A percentile compares a stretch with the other conserved stretches of the same genome.
phyloP scores from a whole-genome alignment of 2,113 vertebrate genomes.

The Odontophorus gujanensis region DNA sequence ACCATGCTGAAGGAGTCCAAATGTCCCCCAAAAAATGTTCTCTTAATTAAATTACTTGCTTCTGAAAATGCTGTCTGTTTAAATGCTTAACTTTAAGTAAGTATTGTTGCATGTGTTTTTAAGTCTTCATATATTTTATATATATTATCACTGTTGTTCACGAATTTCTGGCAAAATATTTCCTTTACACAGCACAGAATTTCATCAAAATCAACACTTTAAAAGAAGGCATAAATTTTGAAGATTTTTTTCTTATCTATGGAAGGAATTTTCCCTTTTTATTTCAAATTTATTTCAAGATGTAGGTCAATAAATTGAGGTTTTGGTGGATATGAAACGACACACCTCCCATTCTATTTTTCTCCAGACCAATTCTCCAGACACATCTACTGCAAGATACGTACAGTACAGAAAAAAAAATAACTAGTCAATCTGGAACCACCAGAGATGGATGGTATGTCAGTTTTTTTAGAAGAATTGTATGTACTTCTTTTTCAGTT shows the following conservation, averaged over 20 bases:
- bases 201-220: background rate
- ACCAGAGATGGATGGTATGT: background rate
- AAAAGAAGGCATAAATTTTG: background rate
- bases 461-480: background rate
- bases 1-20: background rate
- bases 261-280: background rate
- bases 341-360: accelerated
- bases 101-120: background rate
- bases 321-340: background rate
- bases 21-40: background rate
- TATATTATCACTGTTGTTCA: background rate
- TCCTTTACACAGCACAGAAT: background rate
- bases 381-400: background rate
- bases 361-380: background rate
- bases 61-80: background rate
- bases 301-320: background rate
- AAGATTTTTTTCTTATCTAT: background rate
- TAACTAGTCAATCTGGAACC: background rate
- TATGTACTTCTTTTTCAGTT: background rate
- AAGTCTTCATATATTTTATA: background rate
- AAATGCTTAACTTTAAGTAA: background rate
- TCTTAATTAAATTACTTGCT: background rate
- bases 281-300: background rate
- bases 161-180: background rate
- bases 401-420: background rate